These are phyloP conservation scores for Pollimyrus isidori DNA, from an alignment of 2,113 vertebrate genomes.

Conservation along the genomic window DNA sequence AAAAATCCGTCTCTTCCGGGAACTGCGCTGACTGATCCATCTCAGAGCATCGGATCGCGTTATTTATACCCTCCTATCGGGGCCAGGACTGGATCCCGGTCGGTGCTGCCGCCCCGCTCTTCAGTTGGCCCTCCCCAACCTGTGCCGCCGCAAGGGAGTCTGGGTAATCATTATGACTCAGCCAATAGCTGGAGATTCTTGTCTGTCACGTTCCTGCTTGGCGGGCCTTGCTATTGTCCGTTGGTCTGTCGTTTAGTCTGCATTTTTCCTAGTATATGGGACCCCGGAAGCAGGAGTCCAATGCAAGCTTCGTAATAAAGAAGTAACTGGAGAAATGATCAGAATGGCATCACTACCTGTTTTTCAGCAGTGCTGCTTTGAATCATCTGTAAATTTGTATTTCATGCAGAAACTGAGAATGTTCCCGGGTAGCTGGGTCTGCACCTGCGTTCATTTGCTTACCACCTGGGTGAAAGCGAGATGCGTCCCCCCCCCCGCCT, in stretches of 20 bases:
- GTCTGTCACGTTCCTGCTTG: background rate
- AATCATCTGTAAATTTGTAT: background rate
- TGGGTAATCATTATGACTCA: background rate
- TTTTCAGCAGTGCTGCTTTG: background rate
- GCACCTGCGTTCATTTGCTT: conserved; percentile 6
- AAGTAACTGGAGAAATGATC: background rate
- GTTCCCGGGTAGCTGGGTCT: background rate
- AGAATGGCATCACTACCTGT: background rate
- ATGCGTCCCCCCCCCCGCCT: background rate
- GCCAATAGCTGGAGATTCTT: background rate
- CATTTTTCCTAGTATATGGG: background rate
- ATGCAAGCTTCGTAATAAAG: background rate
- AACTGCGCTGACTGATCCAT: background rate
- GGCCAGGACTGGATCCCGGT: background rate
- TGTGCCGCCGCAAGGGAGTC: background rate
- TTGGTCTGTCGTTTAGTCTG: background rate
- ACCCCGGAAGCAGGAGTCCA: background rate
- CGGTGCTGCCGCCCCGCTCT: background rate
- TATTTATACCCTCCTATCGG: conserved; percentile 19
- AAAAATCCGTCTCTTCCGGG: background rate
- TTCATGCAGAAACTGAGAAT: background rate
- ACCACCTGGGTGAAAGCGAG: background rate
- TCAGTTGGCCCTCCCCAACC: background rate
- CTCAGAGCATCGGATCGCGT: background rate
- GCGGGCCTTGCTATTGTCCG: background rate